These are phyloP conservation scores for Antechinus flavipes DNA, from an alignment of 2,113 vertebrate genomes.

Conservation along the genomic window DNA sequence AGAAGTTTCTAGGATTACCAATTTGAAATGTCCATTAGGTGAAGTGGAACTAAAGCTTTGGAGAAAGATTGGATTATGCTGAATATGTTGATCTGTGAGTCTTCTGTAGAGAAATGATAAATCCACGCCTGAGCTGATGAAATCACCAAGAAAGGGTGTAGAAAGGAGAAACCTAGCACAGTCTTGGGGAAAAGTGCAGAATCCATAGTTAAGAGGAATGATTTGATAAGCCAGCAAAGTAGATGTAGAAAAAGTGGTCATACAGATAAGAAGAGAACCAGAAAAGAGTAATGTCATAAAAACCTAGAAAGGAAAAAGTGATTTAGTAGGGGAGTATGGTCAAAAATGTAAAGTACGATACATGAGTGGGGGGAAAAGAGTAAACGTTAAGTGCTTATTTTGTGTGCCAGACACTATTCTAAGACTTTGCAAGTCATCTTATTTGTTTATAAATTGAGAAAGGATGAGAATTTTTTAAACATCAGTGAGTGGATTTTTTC, in stretches of 20 bases:
- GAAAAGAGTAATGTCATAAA: background rate
- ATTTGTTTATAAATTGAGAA: background rate
- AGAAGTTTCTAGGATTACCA: background rate
- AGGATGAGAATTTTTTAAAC: background rate
- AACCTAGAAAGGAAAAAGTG: background rate
- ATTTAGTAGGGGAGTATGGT: background rate
- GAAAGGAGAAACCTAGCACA: background rate
- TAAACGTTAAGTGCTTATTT: background rate
- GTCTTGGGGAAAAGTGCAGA: background rate
- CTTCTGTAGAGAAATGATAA: background rate
- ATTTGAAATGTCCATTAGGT: background rate
- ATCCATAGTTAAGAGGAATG: background rate
- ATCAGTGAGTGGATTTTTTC: background rate
- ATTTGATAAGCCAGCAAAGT: background rate
- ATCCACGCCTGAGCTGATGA: background rate
- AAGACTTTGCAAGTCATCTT: background rate
- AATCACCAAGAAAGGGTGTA: background rate
- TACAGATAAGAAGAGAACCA: background rate
- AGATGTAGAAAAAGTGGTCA: background rate
- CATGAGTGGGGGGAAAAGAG: background rate
- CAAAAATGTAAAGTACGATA: background rate
- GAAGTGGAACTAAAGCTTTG: background rate
- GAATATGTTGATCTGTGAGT: background rate
- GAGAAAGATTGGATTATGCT: background rate
- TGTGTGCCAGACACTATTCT: background rate